Base-by-base conservation (phyloP, 2,888 invertebrate genomes). In the Acrobeloides nanus region DNA sequence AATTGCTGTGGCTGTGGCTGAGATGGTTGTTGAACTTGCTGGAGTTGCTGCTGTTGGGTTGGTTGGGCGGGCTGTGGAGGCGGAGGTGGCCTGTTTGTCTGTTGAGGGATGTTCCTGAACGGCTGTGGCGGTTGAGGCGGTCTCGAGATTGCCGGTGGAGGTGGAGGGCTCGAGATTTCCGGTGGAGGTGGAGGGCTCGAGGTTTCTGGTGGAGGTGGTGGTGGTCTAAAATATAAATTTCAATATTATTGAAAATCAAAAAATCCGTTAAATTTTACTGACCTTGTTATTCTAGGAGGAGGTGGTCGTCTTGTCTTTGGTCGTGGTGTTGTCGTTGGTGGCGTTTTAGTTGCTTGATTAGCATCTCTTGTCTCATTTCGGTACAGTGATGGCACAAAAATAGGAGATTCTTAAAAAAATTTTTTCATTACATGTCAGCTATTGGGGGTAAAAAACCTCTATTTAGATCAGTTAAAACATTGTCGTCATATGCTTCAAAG, bases 361-460 rank as follows among this genome's bases (percentile, higher is more conserved):
- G n/a, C 58, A 39, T 60, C 56, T 35, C 57, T 53, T 20, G 57
- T 62, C 18, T 62, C 65, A n/a, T 66, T 69, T 29, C 68, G 42
- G 47, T 70, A 70, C 15, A 63, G 63, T 21, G 57, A 55, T 12
- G 70, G 68, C 20, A 69, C 61, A 48, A 69, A 69, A 3, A 69
- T 55, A 15, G 61, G 53, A 39, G 57, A 59, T 52, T 69, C 65
- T 66, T n/a, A 7, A 39, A 39, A 15, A n/a, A n/a, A n/a, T n/a
- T n/a, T n/a, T n/a, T n/a, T n/a, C n/a, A n/a, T n/a, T n/a, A n/a
- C n/a, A n/a, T n/a, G n/a, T n/a, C n/a, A n/a, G n/a, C n/a, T n/a
- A n/a, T n/a, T n/a, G n/a, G n/a, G n/a, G n/a, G 18, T 51, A 12
- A 15, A 6, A 12, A n/a, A 7, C 12, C 12, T 17, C n/a, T 21